Base-by-base conservation (phyloP, 2,797 vertebrate species). In the Oreonectes daqikongensis region DNA sequence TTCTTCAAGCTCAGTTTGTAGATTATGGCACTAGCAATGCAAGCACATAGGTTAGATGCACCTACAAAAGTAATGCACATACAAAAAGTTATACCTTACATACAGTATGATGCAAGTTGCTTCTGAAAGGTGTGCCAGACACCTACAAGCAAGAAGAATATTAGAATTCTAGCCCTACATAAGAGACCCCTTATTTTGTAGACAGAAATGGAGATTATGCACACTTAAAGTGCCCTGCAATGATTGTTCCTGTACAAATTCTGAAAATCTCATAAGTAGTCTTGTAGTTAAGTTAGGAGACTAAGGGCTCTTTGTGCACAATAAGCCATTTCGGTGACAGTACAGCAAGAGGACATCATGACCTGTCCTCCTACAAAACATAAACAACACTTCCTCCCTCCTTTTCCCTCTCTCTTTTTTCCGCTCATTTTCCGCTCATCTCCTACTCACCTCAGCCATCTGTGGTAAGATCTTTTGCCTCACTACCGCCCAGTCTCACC, bases 391-490 rank as follows among this genome's bases (percentile, higher is more conserved):
- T 65, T 11, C n/a, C 73, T 72, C 50, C 57, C 57, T 11, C 63
- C 59, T 20, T 26, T 35, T 26, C 61, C 26, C 20, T 30, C 1
- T 15, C 30, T 44, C 65, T 59, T 24, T 68, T 38, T 55, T 64
- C n/a, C 52, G 57, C 52, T 66, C 44, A 40, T 24, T 38, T 8
- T 61, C 6, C 65, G 35, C 69, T 26, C 22, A 22, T 48, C 53
- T 69, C 60, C 46, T 8, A 12, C 65, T 57, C 28, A n/a, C 32
- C 57, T 20, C 65, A 69, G 65, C 82, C 69, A 79, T 81, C 79
- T 81, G 76, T 70, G 59, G 53, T 70, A 57, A 67, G 68, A 66
- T 74, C 69, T 65, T 28, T 44, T 61, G 78, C 70, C 38, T 66
- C 67, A 75, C 57, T 78, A 78, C 60, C 55, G 69, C 44, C 38